A percentile compares a stretch with the other conserved stretches of the same genome.
phyloP scores from a whole-genome alignment of 2,888 invertebrate species.

The Sinodicranocentrus sp. region DNA sequence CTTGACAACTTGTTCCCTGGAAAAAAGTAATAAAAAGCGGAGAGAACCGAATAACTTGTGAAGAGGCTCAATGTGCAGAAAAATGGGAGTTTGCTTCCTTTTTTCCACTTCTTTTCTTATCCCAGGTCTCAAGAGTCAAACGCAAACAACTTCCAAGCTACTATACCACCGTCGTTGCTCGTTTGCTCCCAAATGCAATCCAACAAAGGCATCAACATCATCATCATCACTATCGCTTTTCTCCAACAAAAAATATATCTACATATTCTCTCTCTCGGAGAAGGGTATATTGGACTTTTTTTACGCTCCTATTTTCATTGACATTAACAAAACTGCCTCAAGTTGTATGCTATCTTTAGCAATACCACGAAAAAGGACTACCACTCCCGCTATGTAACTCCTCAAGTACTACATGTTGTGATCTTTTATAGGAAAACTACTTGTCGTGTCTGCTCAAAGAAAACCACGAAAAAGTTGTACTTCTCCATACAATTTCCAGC shows the following conservation, averaged over 20 bases:
- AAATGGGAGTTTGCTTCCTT: slow-evolving; percentile 70
- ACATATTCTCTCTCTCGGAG: no score
- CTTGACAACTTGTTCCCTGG: slow-evolving; percentile 65
- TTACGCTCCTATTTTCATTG: slow-evolving; percentile 33
- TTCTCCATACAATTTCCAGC: slow-evolving; percentile 25
- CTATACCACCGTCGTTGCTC: slow-evolving; percentile 20
- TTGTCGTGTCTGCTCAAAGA: slow-evolving; percentile 24
- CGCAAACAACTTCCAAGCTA: slow-evolving; percentile 47
- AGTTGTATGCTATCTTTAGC: slow-evolving; percentile 4
- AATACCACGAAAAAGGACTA: background rate
- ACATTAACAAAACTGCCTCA: slow-evolving; percentile 59
- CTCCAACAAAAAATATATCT: no score
- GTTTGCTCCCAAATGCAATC: slow-evolving; percentile 44
- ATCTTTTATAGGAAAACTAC: slow-evolving; percentile 38
- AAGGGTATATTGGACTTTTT: background rate
- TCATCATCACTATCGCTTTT: slow-evolving; percentile 12
- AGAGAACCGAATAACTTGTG: slow-evolving; percentile 51
- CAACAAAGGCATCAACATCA: slow-evolving; percentile 36
- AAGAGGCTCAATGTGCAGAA: slow-evolving; percentile 68
- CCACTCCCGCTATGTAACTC: background rate
- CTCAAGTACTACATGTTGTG: background rate
- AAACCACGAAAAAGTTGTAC: slow-evolving; percentile 60
- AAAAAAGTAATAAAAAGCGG: slow-evolving; percentile 61
- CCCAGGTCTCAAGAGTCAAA: slow-evolving; percentile 65
- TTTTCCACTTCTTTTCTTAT: slow-evolving; percentile 14